Conservation (phyloP, 2,113 vertebrate genomes). For the Glaucidium brasilianum region DNA sequence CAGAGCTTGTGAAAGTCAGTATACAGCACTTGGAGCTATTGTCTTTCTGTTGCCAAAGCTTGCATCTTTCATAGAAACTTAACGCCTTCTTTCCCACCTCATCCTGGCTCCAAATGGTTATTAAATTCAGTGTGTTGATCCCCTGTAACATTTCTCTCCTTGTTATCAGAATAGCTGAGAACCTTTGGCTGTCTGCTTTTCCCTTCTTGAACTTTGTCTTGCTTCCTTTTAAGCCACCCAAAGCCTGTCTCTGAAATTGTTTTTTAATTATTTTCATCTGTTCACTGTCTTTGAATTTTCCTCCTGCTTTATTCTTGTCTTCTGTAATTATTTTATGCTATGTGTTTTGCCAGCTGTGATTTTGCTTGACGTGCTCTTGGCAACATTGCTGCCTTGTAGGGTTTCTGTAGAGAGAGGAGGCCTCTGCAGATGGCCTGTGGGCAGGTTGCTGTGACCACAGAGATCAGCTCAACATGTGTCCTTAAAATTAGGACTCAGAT, state of each 20-base stretch:
- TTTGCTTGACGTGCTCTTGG: background rate
- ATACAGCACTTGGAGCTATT: background rate
- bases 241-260: background rate
- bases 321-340: background rate
- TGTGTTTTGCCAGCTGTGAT: background rate
- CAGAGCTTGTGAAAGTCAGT: background rate
- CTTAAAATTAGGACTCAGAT: background rate
- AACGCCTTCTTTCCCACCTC: background rate
- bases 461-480: rapidly evolving
- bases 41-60: background rate
- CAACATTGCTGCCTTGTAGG: background rate
- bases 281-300: background rate
- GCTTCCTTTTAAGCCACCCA: slow-evolving; percentile 9
- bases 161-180: background rate
- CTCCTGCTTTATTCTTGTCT: background rate
- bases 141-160: background rate
- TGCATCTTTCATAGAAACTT: background rate
- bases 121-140: background rate
- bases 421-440: background rate
- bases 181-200: background rate
- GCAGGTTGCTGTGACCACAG: background rate
- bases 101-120: background rate
- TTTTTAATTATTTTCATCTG: slow-evolving; percentile 4
- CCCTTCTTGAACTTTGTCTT: background rate
- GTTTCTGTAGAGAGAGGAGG: background rate